Evolutionary conservation across 2,797 vertebrate genomes (phyloP), one percentile per base, ranked within the genome.

Genomic region (Gobio occitaniae): DNA sequence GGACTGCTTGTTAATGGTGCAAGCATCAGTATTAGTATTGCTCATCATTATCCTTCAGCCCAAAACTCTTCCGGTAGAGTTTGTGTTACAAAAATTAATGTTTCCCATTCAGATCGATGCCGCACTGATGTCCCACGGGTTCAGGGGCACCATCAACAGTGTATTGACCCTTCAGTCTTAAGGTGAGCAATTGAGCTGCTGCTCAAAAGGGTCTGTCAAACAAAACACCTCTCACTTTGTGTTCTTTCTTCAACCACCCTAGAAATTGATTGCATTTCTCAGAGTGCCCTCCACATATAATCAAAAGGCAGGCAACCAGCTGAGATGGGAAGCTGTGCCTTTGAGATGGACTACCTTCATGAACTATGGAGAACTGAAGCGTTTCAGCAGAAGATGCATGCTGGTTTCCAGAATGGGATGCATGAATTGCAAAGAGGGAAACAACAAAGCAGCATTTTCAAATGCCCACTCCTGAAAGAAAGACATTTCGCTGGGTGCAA

Each of bases 211-310:
- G 61, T 77, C 25, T 4, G 25, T 70, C 79, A 80, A 84, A 89
- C 87, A 88, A 78, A 77, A 80, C 47, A 82, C 74, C 82, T 80
- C 71, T 69, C 78, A 79, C 86, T 82, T 68, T 63, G 54, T 82
- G 78, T 86, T 72, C 65, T 85, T 86, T 82, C 69, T 59, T 86
- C 80, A 69, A 75, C 65, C 72, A 66, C 74, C 48, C 81, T 79
- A 79, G 83, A 80, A 86, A 89, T 82, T 88, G 89, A 90, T 89
- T 89, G 85, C 70, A 54, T 80, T 82, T 69, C 66, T 71, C 74
- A 54, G 56, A 84, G 75, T 87, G 81, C 75, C 86, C 88, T 84
- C 85, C 85, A 86, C 85, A 87, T 86, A 86, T 88, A 84, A 88
- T 90, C 74, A 87, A 86, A 86, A 87, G 47, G 71, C 71, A 63